A percentile compares a stretch with the other conserved stretches of the same genome.
phyloP scores from a whole-genome alignment of 2,113 vertebrate species.

The Muscicapa adusta region DNA sequence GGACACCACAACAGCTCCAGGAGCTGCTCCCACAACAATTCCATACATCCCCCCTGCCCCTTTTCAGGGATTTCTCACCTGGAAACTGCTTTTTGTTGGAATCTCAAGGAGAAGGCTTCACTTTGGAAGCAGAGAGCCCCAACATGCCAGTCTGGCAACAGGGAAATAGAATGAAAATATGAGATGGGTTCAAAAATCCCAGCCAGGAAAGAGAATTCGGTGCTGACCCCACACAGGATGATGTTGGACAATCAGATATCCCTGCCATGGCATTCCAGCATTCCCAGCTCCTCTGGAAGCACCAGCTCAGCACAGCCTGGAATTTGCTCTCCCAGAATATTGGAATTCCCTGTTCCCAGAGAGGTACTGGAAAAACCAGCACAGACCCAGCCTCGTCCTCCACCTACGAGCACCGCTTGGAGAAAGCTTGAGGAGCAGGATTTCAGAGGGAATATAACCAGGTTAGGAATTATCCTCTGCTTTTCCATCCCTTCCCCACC shows the following conservation, averaged over 20 bases:
- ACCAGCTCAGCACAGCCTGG: neutral
- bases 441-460: neutral
- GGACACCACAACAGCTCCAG: neutral
- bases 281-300: neutral
- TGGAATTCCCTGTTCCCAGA: neutral
- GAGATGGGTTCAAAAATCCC: neutral
- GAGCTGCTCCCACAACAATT: neutral
- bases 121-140: neutral
- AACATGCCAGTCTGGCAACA: neutral
- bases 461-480: neutral
- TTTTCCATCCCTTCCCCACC: neutral
- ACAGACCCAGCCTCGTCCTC: neutral
- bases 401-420: neutral
- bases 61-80: neutral
- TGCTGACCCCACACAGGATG: rapidly evolving
- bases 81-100: neutral
- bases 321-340: neutral
- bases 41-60: neutral
- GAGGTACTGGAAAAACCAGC: neutral
- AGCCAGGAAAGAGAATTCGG: neutral
- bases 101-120: neutral
- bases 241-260: neutral
- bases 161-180: neutral
- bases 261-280: neutral
- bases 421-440: neutral